Conservation (phyloP, 2,113 vertebrate species). For the Elaphurus davidianus region DNA sequence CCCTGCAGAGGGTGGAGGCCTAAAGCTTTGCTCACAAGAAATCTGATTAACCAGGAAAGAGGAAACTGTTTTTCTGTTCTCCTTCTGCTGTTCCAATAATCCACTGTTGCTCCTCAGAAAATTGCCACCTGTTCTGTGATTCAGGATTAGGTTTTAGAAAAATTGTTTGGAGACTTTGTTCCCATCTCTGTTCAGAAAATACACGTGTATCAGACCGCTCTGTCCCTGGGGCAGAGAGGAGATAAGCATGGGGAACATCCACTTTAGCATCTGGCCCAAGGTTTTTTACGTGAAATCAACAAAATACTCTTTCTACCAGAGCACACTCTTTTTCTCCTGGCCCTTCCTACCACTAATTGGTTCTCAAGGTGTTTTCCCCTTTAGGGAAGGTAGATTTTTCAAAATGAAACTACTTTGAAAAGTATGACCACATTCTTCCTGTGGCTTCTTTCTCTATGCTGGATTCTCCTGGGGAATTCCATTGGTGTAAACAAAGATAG, state of each 20-base stretch:
- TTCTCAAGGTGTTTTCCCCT: constrained; percentile 70
- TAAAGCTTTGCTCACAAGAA: background rate
- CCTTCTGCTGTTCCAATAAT: background rate
- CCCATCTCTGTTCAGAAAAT: constrained; percentile 29
- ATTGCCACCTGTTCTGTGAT: constrained; percentile 41
- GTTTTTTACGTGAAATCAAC: constrained; percentile 54
- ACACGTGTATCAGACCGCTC: constrained; percentile 14
- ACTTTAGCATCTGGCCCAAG: constrained; percentile 19
- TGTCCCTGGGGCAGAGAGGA: background rate
- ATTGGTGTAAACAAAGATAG: constrained; percentile 45
- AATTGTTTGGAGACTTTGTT: constrained; percentile 67
- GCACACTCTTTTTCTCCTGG: constrained; percentile 13
- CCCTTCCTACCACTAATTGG: constrained; percentile 56
- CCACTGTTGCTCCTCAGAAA: constrained; percentile 34
- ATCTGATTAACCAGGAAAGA: background rate
- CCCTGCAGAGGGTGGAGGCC: background rate
- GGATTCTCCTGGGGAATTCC: background rate
- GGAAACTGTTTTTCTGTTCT: background rate
- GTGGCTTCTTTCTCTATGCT: constrained; percentile 11
- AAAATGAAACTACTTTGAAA: constrained; percentile 62
- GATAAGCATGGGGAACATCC: background rate
- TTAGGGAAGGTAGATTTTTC: constrained; percentile 56
- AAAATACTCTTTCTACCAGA: constrained; percentile 24
- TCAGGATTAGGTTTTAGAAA: constrained; percentile 54
- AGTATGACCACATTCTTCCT: constrained; percentile 65